A percentile compares a stretch with the other conserved stretches of the same genome.
Conservation (phyloP, 2,797 vertebrate genomes). For the Artibeus lituratus region DNA sequence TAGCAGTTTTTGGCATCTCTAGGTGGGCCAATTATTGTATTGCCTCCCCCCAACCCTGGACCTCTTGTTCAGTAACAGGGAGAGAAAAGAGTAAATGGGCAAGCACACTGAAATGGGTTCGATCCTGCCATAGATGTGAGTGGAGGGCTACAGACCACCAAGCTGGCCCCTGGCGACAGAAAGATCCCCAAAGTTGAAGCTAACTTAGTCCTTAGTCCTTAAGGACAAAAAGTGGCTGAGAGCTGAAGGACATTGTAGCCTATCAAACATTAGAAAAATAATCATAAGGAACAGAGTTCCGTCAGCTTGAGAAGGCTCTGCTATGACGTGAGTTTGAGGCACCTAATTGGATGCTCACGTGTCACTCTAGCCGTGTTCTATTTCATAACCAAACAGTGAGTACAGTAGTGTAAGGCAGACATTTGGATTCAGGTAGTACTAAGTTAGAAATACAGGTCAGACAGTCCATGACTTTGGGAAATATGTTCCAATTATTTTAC, state of each 20-base stretch:
- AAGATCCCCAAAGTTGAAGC: not conserved
- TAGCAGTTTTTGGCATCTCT: too few species aligned
- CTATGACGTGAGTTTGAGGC: not conserved
- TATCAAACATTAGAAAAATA: not conserved
- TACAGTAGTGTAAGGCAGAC: not conserved
- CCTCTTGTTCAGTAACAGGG: too few species aligned
- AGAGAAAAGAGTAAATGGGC: not conserved
- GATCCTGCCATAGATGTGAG: too few species aligned
- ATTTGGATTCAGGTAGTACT: not conserved
- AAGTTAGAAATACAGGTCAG: not conserved
- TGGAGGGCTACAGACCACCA: not conserved
- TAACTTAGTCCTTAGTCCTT: not conserved
- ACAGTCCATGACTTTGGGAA: not conserved
- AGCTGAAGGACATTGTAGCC: not conserved
- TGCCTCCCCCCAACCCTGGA: too few species aligned
- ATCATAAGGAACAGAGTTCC: not conserved
- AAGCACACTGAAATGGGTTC: not conserved
- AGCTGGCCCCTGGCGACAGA: rapidly evolving
- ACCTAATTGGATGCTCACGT: not conserved
- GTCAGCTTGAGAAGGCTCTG: not conserved
- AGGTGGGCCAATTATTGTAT: too few species aligned
- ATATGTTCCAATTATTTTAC: not conserved
- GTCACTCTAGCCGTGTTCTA: not conserved
- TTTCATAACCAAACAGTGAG: not conserved
- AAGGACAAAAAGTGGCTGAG: rapidly evolving